Evolutionary conservation across 1,140 invertebrate species (phyloP).

Genomic region (Psix sp.): DNA sequence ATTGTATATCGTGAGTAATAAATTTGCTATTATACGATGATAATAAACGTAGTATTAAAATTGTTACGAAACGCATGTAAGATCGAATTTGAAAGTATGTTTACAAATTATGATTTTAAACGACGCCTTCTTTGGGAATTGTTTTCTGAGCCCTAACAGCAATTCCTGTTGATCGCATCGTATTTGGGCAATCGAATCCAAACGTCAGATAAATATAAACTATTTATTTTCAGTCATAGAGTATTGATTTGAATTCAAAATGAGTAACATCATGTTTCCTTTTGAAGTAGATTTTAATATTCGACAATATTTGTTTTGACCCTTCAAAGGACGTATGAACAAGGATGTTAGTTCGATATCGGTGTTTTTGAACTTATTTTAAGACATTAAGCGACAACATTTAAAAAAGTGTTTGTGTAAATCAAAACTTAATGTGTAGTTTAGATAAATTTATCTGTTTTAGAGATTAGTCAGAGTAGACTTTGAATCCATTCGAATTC

Average conservation of each 20-base stretch:
- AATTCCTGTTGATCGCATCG: slow-evolving; percentile 62
- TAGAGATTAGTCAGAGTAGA: slow-evolving; percentile 17
- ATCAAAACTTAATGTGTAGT: slow-evolving; percentile 47
- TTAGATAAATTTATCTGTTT: slow-evolving; percentile 1
- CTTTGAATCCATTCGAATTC: slow-evolving; percentile 37
- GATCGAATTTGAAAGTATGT: no score
- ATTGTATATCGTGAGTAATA: no score
- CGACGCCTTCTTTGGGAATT: slow-evolving; percentile 60
- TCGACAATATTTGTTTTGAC: no score
- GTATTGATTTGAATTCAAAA: neutral
- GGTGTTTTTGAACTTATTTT: slow-evolving; percentile 52
- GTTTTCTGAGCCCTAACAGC: slow-evolving; percentile 69
- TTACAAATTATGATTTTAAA: no score
- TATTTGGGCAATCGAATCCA: no score
- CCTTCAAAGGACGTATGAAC: no score
- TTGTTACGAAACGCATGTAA: slow-evolving; percentile 10
- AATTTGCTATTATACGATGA: no score
- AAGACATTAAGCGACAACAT: slow-evolving; percentile 4
- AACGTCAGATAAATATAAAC: no score
- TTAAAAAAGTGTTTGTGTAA: slow-evolving; percentile 22
- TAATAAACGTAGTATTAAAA: neutral
- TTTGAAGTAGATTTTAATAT: no score
- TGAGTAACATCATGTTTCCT: no score
- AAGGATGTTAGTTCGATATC: slow-evolving; percentile 65
- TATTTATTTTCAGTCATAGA: no score